Base-by-base conservation (phyloP, 1,140 invertebrate species). In the Pseudomyrmex concolor region DNA sequence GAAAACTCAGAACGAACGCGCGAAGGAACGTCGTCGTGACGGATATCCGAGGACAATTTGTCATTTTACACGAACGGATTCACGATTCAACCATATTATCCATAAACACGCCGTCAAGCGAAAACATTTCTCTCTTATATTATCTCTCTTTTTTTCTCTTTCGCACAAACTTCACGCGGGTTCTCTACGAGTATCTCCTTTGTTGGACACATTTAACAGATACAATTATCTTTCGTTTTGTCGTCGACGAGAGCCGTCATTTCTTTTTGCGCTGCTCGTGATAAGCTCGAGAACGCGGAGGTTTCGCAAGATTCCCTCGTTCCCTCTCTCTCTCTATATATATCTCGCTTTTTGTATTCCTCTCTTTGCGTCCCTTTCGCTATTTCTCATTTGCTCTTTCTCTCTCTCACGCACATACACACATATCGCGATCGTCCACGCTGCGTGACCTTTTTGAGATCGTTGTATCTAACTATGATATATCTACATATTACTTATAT, bases 381-480 rank as follows among this genome's bases (percentile, higher is more conserved):
- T 73, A 17, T 19, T 9, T 77, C n/a, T 43, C 62, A 54, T 13
- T 62, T 48, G 57, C 60, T 50, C 45, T 64, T 68, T 83, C 43
- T n/a, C 54, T n/a, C 77, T 45, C n/a, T 62, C 43, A 17, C 73
- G 72, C 77, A 84, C 84, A 86, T 90, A 89, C 54, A 59, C 43
- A 25, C 12, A 19, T 68, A 48, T 68, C 64, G 54, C 91, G 83
- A 91, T 91, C 73, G 55, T 85, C 76, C 89, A 90, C 87, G 72
- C 57, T 54, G 89, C 87, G 90, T 90, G 92, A 92, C 87, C 88
- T 92, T 85, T 34, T 93, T 93, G 93, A 94, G 93, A 94, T 94
- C 93, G 92, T 94, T 94, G 92, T 94, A 93, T 93, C 91, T 93
- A 94, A 92, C 92, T 93, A 92, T 93, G 92, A 91, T 94, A 94